Conservation (phyloP, 2,797 vertebrate genomes). For the Enoplosus armatus region DNA sequence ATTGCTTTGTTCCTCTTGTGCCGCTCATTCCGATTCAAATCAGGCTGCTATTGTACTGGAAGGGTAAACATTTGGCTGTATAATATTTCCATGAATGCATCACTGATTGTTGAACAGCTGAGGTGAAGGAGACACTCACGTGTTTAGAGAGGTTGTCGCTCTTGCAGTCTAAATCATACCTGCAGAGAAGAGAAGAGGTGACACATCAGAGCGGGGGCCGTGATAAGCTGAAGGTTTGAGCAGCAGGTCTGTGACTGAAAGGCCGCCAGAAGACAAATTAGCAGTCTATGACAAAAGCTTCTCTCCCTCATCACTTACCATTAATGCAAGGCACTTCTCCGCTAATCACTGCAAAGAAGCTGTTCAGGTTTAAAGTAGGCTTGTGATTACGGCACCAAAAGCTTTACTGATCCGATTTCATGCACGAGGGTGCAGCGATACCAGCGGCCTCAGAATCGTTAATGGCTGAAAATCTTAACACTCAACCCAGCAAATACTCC, state of each 20-base stretch:
- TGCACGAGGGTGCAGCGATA: background rate
- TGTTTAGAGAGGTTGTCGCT: constrained; percentile 89
- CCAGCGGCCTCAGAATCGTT: background rate
- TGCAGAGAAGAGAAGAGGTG: constrained; percentile 59
- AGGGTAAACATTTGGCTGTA: constrained; percentile 41
- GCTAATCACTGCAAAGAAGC: constrained; percentile 45
- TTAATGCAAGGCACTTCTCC: constrained; percentile 19
- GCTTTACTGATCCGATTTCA: constrained; percentile 37
- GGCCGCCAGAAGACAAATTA: constrained; percentile 42
- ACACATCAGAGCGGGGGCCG: constrained; percentile 7
- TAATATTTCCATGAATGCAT: constrained; percentile 47
- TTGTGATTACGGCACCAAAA: background rate
- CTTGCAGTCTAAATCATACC: constrained; percentile 87
- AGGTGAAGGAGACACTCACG: constrained; percentile 77
- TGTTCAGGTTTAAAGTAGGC: constrained; percentile 31
- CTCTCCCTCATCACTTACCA: constrained; percentile 11
- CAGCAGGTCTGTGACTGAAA: constrained; percentile 15
- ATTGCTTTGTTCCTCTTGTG: constrained; percentile 21
- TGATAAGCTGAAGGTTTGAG: background rate
- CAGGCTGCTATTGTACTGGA: constrained; percentile 50
- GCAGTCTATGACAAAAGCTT: constrained; percentile 1
- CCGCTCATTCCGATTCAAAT: constrained; percentile 47
- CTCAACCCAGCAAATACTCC: background rate
- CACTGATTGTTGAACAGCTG: constrained; percentile 54
- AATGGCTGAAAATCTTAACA: background rate